These are phyloP conservation scores for Anolis carolinensis DNA, from an alignment of 2,113 vertebrate species.

Conservation along the genomic window DNA sequence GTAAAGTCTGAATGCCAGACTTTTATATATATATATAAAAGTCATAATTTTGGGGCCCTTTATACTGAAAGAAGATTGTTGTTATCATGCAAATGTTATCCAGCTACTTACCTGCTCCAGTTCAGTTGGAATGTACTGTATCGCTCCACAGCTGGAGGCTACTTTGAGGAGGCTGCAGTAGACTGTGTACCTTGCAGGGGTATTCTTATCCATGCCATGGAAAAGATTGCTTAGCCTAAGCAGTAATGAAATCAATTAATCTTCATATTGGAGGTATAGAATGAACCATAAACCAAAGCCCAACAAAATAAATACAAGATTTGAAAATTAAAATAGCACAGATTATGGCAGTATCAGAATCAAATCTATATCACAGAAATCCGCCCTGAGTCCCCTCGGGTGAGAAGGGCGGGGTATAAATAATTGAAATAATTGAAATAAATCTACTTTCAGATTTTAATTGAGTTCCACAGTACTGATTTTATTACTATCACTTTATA, in stretches of 20 bases:
- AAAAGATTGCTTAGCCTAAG: constrained; percentile 94
- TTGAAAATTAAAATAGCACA: fast-evolving
- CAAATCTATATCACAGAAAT: not conserved
- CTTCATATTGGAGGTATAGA: not conserved
- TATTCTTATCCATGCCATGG: constrained; percentile 98
- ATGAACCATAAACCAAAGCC: not conserved
- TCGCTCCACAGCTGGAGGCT: constrained; percentile 91
- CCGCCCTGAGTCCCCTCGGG: too few species aligned
- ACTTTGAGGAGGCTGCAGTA: constrained; percentile 96
- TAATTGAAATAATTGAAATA: too few species aligned
- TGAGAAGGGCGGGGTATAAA: too few species aligned
- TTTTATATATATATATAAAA: not conserved
- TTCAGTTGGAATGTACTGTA: constrained; percentile 94
- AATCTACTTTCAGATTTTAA: not conserved
- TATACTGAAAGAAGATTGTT: fast-evolving
- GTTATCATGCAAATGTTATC: not conserved
- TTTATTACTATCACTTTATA: not conserved
- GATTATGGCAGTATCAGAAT: not conserved
- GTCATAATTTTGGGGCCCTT: not conserved
- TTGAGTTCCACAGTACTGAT: not conserved
- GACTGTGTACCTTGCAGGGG: constrained; percentile 92
- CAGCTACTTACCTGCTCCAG: constrained; percentile 88
- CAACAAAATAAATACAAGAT: not conserved
- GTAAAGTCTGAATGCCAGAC: not conserved
- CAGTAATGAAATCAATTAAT: constrained; percentile 17